Evolutionary conservation across 2,888 invertebrate genomes (phyloP), one percentile per base, ranked within the genome.

Genomic region (Pachydiplax longipennis): DNA sequence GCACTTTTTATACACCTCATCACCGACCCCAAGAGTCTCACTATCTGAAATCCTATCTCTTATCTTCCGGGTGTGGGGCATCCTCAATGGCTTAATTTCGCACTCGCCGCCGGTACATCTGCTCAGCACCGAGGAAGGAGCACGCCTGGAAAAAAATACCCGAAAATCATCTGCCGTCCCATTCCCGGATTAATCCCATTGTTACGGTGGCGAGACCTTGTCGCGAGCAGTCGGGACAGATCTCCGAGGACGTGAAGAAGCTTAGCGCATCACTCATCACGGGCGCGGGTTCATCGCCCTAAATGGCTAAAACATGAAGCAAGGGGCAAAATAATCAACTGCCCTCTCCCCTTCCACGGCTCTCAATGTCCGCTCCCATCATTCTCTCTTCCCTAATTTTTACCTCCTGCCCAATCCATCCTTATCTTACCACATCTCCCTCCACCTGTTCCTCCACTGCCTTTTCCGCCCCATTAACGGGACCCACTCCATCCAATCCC

Each of bases 401-500:
- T 53, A 53, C 83, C 83, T 83, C 58, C 35, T 35, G 25, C 53
- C 83, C 83, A 48, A 83, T 83, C 83, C 53, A 83, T 83, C 83
- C 83, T 83, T 83, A 83, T 83, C 83, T 83, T 35, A 48, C 53
- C 58, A 35, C 83, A 83, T 83, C 83, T 83, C 58, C 18, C 83
- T 44, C 58, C 83, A 83, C 83, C 83, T 83, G 83, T 53, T 81
- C 44, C 53, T 53, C 25, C 48, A n/a, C 48, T 48, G 12, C 82
- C 31, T 48, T 82, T 83, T 83, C 31, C 83, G 83, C 83, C 83
- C 83, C 83, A 83, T 83, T 83, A 83, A 83, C 83, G 83, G 83
- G 53, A 83, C 83, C 58, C 58, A 83, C 83, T 83, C 83, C 83
- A 83, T 83, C 83, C 83, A 83, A 83, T 83, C 83, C 83, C 83